Evolutionary conservation across 2,888 invertebrate species (phyloP).

Genomic region (Baccha elongata): DNA sequence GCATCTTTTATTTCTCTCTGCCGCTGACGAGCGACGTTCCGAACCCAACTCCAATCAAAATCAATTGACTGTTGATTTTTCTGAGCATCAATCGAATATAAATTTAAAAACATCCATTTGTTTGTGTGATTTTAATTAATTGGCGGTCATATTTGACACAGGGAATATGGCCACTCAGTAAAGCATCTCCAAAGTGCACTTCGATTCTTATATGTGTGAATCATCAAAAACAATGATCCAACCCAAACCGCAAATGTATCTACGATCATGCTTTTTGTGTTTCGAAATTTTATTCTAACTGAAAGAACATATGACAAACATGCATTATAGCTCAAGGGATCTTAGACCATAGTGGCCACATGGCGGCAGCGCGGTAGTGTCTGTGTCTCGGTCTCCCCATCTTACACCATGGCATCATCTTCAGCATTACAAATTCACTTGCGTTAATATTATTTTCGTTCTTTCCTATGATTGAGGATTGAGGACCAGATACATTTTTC

Average conservation of each 20-base stretch:
- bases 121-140: constrained; percentile 48
- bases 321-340: constrained; percentile 15
- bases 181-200: constrained; percentile 30
- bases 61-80: constrained; percentile 52
- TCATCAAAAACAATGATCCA: constrained; percentile 29
- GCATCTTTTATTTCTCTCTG: neutral
- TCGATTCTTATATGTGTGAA: constrained; percentile 6
- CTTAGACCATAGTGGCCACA: constrained; percentile 54
- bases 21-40: too few species aligned
- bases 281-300: constrained; percentile 44
- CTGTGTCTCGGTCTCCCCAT: constrained; percentile 44
- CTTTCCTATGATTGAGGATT: neutral
- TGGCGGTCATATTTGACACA: constrained; percentile 56
- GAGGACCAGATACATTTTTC: too few species aligned
- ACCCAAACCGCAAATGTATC: constrained; percentile 19
- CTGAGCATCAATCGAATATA: constrained; percentile 43
- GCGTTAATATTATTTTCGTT: constrained; percentile 27
- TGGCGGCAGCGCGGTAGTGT: constrained; percentile 34
- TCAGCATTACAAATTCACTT: constrained; percentile 35
- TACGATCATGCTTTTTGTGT: constrained; percentile 22
- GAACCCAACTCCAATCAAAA: constrained; percentile 7
- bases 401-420: constrained; percentile 45
- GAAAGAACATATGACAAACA: constrained; percentile 42
- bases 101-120: constrained; percentile 33
- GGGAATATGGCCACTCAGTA: constrained; percentile 19